These are phyloP conservation scores for Acleris holmiana DNA, from an alignment of 2,888 invertebrate genomes.

Conservation along the genomic window DNA sequence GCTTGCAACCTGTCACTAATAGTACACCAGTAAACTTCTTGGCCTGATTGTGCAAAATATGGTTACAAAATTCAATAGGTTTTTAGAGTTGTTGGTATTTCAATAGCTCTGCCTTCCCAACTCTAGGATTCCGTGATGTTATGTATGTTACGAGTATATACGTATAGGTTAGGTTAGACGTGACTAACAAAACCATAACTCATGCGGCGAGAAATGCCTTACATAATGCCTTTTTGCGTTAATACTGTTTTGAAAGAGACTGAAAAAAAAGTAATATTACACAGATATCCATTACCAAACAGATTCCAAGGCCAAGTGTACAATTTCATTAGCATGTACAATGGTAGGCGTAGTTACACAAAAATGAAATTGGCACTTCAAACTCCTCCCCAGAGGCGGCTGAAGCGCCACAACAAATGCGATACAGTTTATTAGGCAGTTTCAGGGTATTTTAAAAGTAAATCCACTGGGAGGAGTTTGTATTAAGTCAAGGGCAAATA, in stretches of 20 bases:
- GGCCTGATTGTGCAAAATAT: no score
- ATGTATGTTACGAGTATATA: no score
- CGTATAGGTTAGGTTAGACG: no score
- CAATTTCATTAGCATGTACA: slow-evolving; percentile 17
- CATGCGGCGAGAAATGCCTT: no score
- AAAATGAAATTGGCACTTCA: slow-evolving; percentile 30
- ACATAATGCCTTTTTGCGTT: no score
- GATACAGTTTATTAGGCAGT: slow-evolving; percentile 25
- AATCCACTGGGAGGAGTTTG: neutral
- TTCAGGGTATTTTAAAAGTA: slow-evolving; percentile 23
- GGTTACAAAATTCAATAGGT: no score
- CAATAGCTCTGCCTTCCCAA: no score
- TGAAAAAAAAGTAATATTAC: neutral
- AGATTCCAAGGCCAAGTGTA: slow-evolving; percentile 9
- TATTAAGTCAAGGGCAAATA: neutral
- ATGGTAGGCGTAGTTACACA: slow-evolving; percentile 18
- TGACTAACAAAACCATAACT: no score
- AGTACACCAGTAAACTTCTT: no score
- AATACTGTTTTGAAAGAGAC: neutral
- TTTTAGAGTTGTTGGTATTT: no score
- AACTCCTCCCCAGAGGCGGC: slow-evolving; percentile 20
- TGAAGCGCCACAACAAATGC: slow-evolving; percentile 10
- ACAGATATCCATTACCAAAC: neutral
- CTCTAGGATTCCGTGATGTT: no score
- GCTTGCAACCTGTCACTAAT: no score